A percentile compares a stretch with the other conserved stretches of the same genome.
These are phyloP conservation scores for Geotrypetes seraphini DNA, from an alignment of 2,797 vertebrate genomes.

Conservation along the genomic window DNA sequence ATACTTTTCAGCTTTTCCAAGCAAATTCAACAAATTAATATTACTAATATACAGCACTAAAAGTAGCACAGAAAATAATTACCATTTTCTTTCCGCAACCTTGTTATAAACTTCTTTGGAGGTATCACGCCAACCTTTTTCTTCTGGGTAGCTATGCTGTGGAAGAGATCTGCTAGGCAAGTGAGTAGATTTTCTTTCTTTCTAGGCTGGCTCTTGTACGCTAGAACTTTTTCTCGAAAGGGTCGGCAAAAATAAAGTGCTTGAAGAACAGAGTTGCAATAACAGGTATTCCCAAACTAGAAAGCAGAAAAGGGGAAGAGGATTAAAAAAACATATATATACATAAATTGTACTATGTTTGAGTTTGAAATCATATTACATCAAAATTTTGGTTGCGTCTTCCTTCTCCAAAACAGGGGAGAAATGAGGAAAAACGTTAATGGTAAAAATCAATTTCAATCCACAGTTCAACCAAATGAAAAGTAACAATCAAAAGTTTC, in stretches of 20 bases:
- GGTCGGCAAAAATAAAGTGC: conserved; percentile 76
- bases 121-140: conserved; percentile 72
- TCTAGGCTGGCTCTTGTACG: conserved; percentile 66
- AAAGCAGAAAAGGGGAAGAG: conserved; percentile 27
- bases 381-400: no score
- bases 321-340: no score
- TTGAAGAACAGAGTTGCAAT: conserved; percentile 73
- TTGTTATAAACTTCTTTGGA: conserved; percentile 71
- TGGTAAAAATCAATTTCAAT: no score
- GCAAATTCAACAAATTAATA: no score
- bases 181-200: conserved; percentile 69
- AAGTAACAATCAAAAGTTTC: no score
- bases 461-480: no score
- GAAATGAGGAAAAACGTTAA: no score
- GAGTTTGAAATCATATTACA: no score
- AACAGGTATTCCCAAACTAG: conserved; percentile 71
- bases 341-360: no score
- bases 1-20: no score
- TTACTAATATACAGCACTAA: no score
- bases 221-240: conserved; percentile 69
- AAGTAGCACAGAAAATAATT: conserved; percentile 20
- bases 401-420: no score
- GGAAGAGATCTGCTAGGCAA: conserved; percentile 67
- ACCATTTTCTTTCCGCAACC: conserved; percentile 69
- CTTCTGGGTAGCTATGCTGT: conserved; percentile 72